Evolutionary conservation across 2,797 vertebrate genomes (phyloP), one percentile per base, ranked within the genome.

Genomic region (Phrynocephalus guinanensis): DNA sequence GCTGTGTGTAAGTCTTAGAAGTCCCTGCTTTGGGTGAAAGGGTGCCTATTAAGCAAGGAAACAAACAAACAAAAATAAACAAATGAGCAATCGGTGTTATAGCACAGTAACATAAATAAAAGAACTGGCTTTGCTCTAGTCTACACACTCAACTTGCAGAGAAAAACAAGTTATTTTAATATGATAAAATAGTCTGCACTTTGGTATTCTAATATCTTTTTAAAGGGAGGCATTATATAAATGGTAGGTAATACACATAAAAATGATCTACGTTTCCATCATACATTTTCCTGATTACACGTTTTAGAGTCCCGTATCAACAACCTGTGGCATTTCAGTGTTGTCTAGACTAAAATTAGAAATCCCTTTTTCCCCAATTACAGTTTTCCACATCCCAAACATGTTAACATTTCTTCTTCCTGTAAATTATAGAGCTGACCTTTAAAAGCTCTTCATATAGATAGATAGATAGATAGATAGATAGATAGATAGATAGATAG

Each of bases 341-440:
- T 91, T 90, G 86, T 93, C 93, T 33, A 91, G 90, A 92, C 91
- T 92, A 92, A 91, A 87, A 89, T 63, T 86, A 92, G 89, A 93
- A 91, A 83, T 52, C n/a, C 60, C 89, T 63, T 48, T 79, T 79
- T 94, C 91, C 81, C 68, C 77, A 72, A 48, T 78, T 77, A 79
- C 92, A 80, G 78, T 89, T 90, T 70, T 70, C 63, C 11, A 20
- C 52, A 76, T 71, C 86, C 86, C 79, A 91, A 87, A 86, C 81
- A 86, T 83, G 88, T 63, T 85, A 76, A 63, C 75, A 6, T 89
- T 93, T 91, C 52, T 80, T n/a, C 80, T 90, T 77, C 91, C 91
- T 88, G 84, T 88, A 83, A 73, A 84, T 88, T 89, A 68, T 85
- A 89, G 26, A 90, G 73, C 38, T 93, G 73, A 16, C 77, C 79